Conservation (phyloP, 2,113 vertebrate genomes). For the Otocyon megalotis region DNA sequence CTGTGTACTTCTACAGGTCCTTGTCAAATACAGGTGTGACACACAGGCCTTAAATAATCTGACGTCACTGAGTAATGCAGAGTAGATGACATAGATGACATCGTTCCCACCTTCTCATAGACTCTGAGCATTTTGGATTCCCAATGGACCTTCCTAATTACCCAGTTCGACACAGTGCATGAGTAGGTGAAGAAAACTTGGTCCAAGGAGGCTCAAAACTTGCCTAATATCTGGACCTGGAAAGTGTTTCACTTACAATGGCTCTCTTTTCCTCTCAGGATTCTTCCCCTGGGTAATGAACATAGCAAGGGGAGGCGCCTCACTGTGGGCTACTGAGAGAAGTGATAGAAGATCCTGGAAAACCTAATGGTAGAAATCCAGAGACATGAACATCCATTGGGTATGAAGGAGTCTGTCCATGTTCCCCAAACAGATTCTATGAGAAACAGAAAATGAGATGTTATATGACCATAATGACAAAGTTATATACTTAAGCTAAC, state of each 20-base stretch:
- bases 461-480: not conserved
- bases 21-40: not conserved
- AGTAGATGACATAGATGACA: not conserved
- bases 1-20: not conserved
- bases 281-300: not conserved
- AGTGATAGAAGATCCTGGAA: not conserved
- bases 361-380: not conserved
- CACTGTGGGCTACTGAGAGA: not conserved
- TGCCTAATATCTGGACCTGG: not conserved
- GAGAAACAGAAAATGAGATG: not conserved
- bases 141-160: not conserved
- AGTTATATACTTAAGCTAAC: not conserved
- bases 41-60: not conserved
- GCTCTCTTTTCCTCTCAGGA: not conserved
- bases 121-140: not conserved
- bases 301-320: not conserved
- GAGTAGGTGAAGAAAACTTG: not conserved
- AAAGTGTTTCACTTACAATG: not conserved
- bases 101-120: not conserved
- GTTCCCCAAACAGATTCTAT: not conserved
- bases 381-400: fast-evolving
- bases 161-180: not conserved
- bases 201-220: not conserved
- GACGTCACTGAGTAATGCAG: not conserved
- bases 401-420: not conserved